Conservation (phyloP, 2,888 invertebrate genomes). For the Drosophila picticornis region DNA sequence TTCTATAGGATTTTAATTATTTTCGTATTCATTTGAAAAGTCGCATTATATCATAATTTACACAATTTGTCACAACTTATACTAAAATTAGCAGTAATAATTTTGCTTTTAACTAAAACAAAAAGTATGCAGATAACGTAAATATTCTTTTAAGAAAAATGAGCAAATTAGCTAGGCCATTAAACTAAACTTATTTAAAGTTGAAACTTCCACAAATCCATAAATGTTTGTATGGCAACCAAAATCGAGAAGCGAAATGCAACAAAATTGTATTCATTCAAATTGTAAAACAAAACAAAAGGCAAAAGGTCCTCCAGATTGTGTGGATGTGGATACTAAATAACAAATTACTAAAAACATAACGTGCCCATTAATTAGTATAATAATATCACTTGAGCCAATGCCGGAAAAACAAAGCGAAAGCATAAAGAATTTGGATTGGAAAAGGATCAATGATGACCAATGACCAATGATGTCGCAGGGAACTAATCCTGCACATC, state of each 20-base stretch:
- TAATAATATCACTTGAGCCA: conserved; percentile 68
- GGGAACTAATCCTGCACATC: not conserved
- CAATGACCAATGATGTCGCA: conserved; percentile 5
- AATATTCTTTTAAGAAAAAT: conserved; percentile 32
- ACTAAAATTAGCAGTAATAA: conserved; percentile 70
- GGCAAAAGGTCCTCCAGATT: conserved; percentile 15
- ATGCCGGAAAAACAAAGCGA: conserved; percentile 32
- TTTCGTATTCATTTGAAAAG: conserved; percentile 73
- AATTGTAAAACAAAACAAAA: conserved; percentile 57
- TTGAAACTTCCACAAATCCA: conserved; percentile 26
- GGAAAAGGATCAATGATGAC: conserved; percentile 14
- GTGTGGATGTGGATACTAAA: conserved; percentile 10
- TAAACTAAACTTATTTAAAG: conserved; percentile 26
- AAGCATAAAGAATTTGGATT: conserved; percentile 10
- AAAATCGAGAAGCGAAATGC: conserved; percentile 41
- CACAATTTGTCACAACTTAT: conserved; percentile 80
- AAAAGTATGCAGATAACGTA: conserved; percentile 50
- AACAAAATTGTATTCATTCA: conserved; percentile 24
- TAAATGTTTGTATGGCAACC: conserved; percentile 28
- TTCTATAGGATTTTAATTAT: conserved; percentile 59
- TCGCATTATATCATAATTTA: conserved; percentile 81
- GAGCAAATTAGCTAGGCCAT: conserved; percentile 53
- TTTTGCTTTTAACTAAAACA: conserved; percentile 55
- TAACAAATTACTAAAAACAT: conserved; percentile 48
- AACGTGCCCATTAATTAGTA: conserved; percentile 36